Evolutionary conservation across 2,888 invertebrate species (phyloP).

Genomic region (Eumerus sabulonum): DNA sequence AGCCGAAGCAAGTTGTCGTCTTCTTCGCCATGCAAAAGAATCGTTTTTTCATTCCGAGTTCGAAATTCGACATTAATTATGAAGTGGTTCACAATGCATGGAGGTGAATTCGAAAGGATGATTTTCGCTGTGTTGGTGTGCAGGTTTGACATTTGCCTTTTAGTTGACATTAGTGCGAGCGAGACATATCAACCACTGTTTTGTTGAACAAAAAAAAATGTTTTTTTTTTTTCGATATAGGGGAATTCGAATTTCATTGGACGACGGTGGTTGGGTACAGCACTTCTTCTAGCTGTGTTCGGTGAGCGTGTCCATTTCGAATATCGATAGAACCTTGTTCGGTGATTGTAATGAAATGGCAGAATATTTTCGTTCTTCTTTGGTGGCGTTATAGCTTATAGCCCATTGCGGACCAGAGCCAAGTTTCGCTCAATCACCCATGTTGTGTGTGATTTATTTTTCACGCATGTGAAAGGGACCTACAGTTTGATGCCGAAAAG

Average conservation of each 20-base stretch:
- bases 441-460: no score
- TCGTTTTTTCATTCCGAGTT: constrained; percentile 32
- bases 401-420: no score
- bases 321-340: neutral
- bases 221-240: no score
- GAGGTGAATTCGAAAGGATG: constrained; percentile 13
- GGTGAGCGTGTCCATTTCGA: neutral
- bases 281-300: neutral
- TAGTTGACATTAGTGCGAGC: constrained; percentile 3
- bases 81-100: constrained; percentile 1
- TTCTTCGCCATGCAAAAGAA: constrained; percentile 45
- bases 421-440: no score
- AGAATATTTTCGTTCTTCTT: no score
- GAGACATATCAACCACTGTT: constrained; percentile 24
- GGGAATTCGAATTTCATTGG: neutral
- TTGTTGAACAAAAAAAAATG: no score
- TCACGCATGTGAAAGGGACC: no score
- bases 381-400: no score
- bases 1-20: constrained; percentile 56
- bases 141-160: neutral
- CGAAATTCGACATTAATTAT: constrained; percentile 41
- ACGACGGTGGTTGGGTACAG: neutral
- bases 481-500: no score
- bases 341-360: no score
- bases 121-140: neutral